A percentile compares a stretch with the other conserved stretches of the same genome.
phyloP scores from a whole-genome alignment of 2,888 invertebrate genomes.

The Melanotus villosus region DNA sequence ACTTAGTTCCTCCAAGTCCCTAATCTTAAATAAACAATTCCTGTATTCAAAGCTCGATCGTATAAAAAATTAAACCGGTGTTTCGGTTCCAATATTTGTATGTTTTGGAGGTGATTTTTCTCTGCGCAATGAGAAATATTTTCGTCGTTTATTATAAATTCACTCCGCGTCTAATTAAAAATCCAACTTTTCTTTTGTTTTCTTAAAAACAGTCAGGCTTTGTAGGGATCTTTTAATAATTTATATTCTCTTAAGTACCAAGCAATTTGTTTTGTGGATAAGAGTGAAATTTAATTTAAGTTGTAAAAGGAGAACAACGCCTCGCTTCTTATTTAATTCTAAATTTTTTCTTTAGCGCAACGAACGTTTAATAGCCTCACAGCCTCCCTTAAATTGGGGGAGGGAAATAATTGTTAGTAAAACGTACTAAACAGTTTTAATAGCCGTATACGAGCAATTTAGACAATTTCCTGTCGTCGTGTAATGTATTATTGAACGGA shows the following conservation, averaged over 20 bases:
- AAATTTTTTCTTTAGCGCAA: slow-evolving; percentile 14
- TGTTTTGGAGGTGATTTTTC: too few species aligned
- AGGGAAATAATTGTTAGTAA: slow-evolving; percentile 21
- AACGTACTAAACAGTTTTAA: slow-evolving; percentile 21
- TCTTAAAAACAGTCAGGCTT: slow-evolving; percentile 3
- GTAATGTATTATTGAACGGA: slow-evolving; percentile 26
- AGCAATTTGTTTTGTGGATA: slow-evolving; percentile 20
- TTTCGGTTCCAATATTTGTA: too few species aligned
- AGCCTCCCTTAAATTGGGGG: slow-evolving; percentile 3
- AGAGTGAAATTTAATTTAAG: slow-evolving; percentile 26
- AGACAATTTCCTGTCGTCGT: slow-evolving; percentile 25
- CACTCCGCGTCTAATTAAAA: not conserved
- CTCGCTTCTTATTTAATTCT: slow-evolving; percentile 10
- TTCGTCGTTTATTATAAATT: too few species aligned
- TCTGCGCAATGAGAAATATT: too few species aligned
- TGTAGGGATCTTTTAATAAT: slow-evolving; percentile 21
- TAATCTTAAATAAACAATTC: too few species aligned
- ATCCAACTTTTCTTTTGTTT: not conserved
- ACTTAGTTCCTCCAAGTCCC: too few species aligned
- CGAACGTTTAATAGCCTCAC: slow-evolving; percentile 12
- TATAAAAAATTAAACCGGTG: too few species aligned
- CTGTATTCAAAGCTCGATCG: too few species aligned
- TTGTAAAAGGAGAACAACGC: slow-evolving; percentile 15
- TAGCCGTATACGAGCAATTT: slow-evolving; percentile 21
- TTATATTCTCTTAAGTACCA: slow-evolving; percentile 19